A percentile compares a stretch with the other conserved stretches of the same genome.
Evolutionary conservation across 2,113 vertebrate species (phyloP).

Genomic region (Syrmaticus mikado): DNA sequence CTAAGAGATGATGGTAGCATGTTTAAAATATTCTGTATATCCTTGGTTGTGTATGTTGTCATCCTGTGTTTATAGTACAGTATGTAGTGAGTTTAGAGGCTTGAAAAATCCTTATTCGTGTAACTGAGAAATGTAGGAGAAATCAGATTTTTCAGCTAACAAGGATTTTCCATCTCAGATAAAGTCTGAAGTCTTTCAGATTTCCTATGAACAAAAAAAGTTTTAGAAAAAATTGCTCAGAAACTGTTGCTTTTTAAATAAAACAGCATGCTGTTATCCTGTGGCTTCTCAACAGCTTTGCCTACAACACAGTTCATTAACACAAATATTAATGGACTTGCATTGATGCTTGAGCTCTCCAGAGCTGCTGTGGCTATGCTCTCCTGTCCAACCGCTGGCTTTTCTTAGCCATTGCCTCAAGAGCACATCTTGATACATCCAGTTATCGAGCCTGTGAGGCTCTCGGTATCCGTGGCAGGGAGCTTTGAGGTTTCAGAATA

Average conservation of each 20-base stretch:
- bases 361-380: not conserved
- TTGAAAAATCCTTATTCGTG: not conserved
- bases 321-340: not conserved
- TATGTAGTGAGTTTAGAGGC: not conserved
- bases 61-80: not conserved
- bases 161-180: not conserved
- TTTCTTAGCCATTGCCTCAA: not conserved
- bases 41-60: not conserved
- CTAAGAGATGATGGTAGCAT: not conserved
- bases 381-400: not conserved
- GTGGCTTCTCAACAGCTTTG: not conserved
- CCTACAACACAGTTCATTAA: not conserved
- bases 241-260: not conserved
- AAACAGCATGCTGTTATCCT: not conserved
- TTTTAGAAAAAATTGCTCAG: not conserved
- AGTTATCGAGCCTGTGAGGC: not conserved
- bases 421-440: not conserved
- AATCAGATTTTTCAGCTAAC: not conserved
- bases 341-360: not conserved
- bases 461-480: not conserved
- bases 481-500: not conserved
- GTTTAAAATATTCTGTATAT: not conserved
- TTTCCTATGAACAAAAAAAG: not conserved
- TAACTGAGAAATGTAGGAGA: not conserved
- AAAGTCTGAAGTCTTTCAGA: not conserved